Evolutionary conservation across 2,113 vertebrate genomes (phyloP).

Genomic region (Mus pahari): DNA sequence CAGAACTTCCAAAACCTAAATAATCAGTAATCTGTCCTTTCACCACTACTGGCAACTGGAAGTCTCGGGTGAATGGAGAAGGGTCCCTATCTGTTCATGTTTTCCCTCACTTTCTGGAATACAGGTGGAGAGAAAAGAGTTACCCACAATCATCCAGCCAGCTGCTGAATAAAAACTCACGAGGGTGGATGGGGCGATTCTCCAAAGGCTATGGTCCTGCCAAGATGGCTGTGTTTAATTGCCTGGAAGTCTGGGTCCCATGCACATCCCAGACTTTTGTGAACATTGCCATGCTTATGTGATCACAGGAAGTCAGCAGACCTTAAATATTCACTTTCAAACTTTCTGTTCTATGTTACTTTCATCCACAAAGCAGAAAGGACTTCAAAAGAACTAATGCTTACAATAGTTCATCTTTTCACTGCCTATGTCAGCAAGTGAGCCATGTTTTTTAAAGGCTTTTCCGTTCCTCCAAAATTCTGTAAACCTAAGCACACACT

Average conservation of each 20-base stretch:
- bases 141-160: not conserved
- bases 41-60: rapidly evolving
- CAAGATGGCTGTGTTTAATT: conserved; percentile 12
- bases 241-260: not conserved
- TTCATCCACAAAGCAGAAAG: conserved; percentile 35
- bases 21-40: not conserved
- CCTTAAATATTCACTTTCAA: not conserved
- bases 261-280: not conserved
- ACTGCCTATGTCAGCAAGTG: not conserved
- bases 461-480: not conserved
- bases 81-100: rapidly evolving
- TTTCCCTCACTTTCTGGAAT: not conserved
- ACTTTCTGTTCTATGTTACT: conserved; percentile 52
- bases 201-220: not conserved
- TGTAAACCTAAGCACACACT: not conserved
- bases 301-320: conserved; percentile 50
- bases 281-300: not conserved
- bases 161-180: not conserved
- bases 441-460: not conserved
- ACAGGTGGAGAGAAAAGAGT: not conserved
- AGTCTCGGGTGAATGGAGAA: not conserved
- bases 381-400: conserved; percentile 48
- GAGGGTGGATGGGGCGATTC: not conserved
- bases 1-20: too few relatives aligned
- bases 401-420: not conserved